phyloP scores from a whole-genome alignment of 2,113 vertebrate genomes.

The Tragulus kanchil region DNA sequence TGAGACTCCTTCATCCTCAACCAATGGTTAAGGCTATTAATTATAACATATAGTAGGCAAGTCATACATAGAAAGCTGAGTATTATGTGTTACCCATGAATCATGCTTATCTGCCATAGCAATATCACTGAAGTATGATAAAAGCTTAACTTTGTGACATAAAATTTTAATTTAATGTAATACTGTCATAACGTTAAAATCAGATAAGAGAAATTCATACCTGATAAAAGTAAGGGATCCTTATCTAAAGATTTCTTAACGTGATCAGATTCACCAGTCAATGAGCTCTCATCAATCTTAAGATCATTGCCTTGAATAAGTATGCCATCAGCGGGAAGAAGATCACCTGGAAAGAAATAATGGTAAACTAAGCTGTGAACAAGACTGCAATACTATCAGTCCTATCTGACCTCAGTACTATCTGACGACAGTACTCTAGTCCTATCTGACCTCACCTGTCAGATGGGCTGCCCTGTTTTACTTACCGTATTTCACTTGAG shows the following conservation, averaged over 20 bases:
- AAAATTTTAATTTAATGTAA: too few species aligned
- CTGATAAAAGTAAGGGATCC: constrained; percentile 98
- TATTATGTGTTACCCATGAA: neutral
- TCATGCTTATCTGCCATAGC: neutral
- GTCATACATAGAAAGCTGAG: neutral
- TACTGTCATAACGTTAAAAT: too few species aligned
- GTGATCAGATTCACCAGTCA: constrained; percentile 99
- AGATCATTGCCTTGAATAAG: constrained; percentile 99
- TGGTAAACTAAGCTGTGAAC: neutral
- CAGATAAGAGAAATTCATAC: constrained; percentile 88
- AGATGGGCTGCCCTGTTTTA: constrained; percentile 10
- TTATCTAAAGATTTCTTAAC: constrained; percentile 96
- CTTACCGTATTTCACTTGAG: constrained; percentile 99
- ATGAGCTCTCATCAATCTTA: constrained; percentile 98
- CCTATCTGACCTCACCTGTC: too few species aligned
- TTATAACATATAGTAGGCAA: neutral
- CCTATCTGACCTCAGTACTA: too few species aligned
- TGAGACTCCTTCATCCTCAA: neutral
- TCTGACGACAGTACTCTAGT: too few species aligned
- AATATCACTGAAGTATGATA: neutral
- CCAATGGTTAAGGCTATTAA: neutral
- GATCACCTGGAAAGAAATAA: constrained; percentile 93
- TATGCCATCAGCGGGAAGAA: constrained; percentile 96
- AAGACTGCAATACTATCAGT: constrained; percentile 12
- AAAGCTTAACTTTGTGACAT: too few species aligned